Evolutionary conservation across 1,140 invertebrate species (phyloP).

Genomic region (Drosophila oshimai): DNA sequence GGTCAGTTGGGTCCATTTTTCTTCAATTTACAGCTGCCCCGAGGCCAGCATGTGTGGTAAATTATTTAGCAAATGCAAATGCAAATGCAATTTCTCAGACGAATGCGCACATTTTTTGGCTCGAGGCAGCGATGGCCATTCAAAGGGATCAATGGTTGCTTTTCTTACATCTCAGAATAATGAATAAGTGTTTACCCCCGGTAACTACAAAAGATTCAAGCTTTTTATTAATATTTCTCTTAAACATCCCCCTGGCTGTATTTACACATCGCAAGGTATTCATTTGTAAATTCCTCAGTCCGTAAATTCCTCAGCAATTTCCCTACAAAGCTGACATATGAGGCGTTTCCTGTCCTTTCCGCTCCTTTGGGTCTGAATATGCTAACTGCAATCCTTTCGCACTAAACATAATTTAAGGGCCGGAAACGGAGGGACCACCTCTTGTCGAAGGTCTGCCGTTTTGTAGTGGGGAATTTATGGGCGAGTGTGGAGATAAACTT

Average conservation of each 20-base stretch:
- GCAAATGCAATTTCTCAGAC: constrained; percentile 54
- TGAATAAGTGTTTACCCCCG: background rate
- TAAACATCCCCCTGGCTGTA: background rate
- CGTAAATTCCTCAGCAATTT: constrained; percentile 27
- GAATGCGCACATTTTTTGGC: background rate
- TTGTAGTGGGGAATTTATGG: constrained; percentile 78
- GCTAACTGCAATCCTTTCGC: constrained; percentile 59
- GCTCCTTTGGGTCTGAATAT: constrained; percentile 21
- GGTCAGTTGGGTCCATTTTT: constrained; percentile 41
- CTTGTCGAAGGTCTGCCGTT: constrained; percentile 65
- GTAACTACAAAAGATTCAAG: background rate
- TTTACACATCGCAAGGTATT: constrained; percentile 29
- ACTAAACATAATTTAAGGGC: constrained; percentile 53
- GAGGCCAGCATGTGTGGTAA: constrained; percentile 53
- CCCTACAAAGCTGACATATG: constrained; percentile 19
- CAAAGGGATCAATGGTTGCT: background rate
- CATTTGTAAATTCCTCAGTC: constrained; percentile 8
- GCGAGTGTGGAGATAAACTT: constrained; percentile 74
- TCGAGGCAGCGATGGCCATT: too few relatives aligned
- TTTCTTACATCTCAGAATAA: constrained; percentile 3
- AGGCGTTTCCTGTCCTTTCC: constrained; percentile 31
- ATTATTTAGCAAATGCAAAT: constrained; percentile 68
- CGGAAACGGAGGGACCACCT: background rate
- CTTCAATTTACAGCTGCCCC: constrained; percentile 55
- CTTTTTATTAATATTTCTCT: constrained; percentile 31